Conservation (phyloP, 1,140 invertebrate species). For the Drosophila sturtevanti region DNA sequence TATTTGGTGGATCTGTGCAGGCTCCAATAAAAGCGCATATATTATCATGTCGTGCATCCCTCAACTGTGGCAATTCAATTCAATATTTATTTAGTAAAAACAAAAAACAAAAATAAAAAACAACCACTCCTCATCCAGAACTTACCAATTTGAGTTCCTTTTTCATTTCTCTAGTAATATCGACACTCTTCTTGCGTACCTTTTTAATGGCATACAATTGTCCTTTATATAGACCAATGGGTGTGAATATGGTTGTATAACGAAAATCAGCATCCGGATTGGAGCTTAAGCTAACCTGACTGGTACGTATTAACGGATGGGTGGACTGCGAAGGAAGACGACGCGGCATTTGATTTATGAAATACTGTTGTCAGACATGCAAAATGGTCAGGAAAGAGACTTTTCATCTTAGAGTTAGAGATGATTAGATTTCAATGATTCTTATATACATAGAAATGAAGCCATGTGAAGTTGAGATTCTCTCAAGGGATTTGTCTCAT, state of each 20-base stretch:
- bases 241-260: conserved; percentile 93
- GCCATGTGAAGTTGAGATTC: too few relatives aligned
- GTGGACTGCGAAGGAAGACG: conserved; percentile 75
- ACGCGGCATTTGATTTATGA: conserved; percentile 47
- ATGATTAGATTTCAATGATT: too few relatives aligned
- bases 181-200: conserved; percentile 92
- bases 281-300: conserved; percentile 93
- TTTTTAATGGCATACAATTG: conserved; percentile 92
- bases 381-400: conserved; percentile 17
- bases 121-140: conserved; percentile 7
- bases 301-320: conserved; percentile 88
- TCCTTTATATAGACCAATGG: conserved; percentile 94
- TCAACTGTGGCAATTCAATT: conserved; percentile 86
- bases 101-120: background rate
- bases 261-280: conserved; percentile 93
- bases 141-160: conserved; percentile 96
- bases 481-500: too few relatives aligned
- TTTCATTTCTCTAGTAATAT: conserved; percentile 95
- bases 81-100: too few relatives aligned
- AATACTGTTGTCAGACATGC: conserved; percentile 49
- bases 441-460: too few relatives aligned
- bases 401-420: background rate
- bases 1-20: conserved; percentile 94
- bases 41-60: conserved; percentile 95
- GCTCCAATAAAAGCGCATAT: conserved; percentile 96